Evolutionary conservation across 2,888 invertebrate species (phyloP).

Genomic region (Vandiemenella viatica): DNA sequence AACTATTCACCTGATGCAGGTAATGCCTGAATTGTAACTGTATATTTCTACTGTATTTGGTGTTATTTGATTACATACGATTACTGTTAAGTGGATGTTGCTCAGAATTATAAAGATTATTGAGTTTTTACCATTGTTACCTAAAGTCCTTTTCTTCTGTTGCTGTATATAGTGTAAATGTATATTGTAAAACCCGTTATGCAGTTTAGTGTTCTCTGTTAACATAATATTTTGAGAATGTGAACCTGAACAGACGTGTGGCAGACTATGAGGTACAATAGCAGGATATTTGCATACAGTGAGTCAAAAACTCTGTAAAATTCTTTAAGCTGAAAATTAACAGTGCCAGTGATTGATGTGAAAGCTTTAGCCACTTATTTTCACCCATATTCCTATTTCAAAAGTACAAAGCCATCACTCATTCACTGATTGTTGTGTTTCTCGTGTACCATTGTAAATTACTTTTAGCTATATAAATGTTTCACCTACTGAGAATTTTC

Average conservation of each 20-base stretch:
- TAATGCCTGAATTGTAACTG: constrained; percentile 12
- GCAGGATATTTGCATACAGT: not conserved
- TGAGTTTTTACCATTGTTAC: constrained; percentile 17
- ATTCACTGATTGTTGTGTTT: not conserved
- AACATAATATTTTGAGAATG: not conserved
- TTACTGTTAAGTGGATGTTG: constrained; percentile 18
- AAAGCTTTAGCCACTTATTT: not conserved
- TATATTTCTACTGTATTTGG: constrained; percentile 19
- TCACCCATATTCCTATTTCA: not conserved
- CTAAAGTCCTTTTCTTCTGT: constrained; percentile 12
- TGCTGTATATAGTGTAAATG: constrained; percentile 17
- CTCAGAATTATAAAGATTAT: constrained; percentile 15
- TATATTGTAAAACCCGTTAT: constrained; percentile 9
- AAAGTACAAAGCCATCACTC: not conserved
- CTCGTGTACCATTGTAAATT: not conserved
- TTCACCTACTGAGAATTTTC: not conserved
- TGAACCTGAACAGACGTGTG: not conserved
- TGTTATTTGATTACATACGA: constrained; percentile 16
- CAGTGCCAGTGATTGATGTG: not conserved
- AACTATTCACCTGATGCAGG: not conserved
- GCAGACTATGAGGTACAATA: not conserved
- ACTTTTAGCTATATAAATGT: not conserved
- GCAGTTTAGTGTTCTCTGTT: not conserved
- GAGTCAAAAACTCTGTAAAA: not conserved
- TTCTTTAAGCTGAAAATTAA: not conserved